phyloP scores from a whole-genome alignment of 2,113 vertebrate genomes.

The Pachycephala philippinensis region DNA sequence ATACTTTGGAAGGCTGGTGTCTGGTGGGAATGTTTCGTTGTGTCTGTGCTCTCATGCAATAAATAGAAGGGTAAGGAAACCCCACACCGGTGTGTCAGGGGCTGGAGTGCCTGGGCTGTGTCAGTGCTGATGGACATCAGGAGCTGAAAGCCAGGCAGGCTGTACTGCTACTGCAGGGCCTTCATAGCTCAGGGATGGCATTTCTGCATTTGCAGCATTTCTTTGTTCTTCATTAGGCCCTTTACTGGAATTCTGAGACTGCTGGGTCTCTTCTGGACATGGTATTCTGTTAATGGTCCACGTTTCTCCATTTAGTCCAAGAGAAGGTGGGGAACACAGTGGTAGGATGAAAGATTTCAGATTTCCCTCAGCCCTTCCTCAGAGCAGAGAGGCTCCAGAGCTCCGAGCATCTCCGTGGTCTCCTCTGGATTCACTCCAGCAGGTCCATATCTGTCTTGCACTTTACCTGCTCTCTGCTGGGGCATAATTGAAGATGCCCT shows the following conservation, averaged over 20 bases:
- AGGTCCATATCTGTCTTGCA: not conserved
- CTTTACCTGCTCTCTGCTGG: not conserved
- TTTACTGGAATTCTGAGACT: not conserved
- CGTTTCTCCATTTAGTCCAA: not conserved
- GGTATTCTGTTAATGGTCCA: not conserved
- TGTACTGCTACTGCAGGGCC: not conserved
- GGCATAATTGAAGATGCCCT: not conserved
- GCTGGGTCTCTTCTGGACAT: not conserved
- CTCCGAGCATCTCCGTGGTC: fast-evolving
- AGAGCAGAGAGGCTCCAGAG: not conserved
- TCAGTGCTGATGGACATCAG: not conserved
- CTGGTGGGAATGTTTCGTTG: fast-evolving
- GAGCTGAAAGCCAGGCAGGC: not conserved
- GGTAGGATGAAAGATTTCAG: not conserved
- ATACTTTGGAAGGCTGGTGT: not conserved
- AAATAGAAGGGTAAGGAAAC: not conserved
- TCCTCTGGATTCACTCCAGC: not conserved
- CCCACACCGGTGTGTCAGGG: fast-evolving
- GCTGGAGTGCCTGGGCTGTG: not conserved
- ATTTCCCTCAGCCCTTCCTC: not conserved
- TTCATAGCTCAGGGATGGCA: not conserved
- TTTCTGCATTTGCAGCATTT: not conserved
- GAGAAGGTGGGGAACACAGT: not conserved
- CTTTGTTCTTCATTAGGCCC: not conserved
- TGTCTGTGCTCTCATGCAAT: not conserved